These are phyloP conservation scores for Tenthredo livida DNA, from an alignment of 2,888 invertebrate genomes.

Conservation along the genomic window DNA sequence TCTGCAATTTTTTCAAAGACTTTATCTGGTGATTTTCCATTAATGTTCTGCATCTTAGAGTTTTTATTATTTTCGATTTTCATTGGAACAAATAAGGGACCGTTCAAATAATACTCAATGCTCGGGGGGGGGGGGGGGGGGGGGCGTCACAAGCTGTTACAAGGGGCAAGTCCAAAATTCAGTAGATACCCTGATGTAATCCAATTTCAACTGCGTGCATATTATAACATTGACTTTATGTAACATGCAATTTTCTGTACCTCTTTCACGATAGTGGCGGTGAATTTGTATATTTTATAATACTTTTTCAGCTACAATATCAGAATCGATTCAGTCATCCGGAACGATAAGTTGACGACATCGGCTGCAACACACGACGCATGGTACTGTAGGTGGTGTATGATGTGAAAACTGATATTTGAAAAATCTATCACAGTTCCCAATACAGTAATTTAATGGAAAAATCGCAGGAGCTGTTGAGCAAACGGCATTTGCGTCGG, in stretches of 20 bases:
- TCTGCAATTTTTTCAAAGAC: too few species aligned
- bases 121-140: too few species aligned
- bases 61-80: too few species aligned
- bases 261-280: not conserved
- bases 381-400: conserved; percentile 29
- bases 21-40: too few species aligned
- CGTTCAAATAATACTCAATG: too few species aligned
- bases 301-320: conserved; percentile 3
- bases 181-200: too few species aligned
- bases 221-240: too few species aligned
- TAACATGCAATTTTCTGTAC: not conserved
- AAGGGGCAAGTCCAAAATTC: too few species aligned
- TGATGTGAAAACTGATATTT: not conserved
- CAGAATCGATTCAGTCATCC: not conserved
- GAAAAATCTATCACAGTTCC: not conserved
- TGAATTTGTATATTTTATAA: not conserved
- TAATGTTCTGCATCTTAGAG: too few species aligned
- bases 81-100: too few species aligned
- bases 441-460: conserved; percentile 26
- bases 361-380: not conserved
- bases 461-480: conserved; percentile 15
- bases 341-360: not conserved
- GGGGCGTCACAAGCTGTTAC: too few species aligned
- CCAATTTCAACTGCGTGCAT: too few species aligned
- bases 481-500: conserved; percentile 13